phyloP scores from a whole-genome alignment of 2,797 vertebrate species.

The Pampus argenteus region DNA sequence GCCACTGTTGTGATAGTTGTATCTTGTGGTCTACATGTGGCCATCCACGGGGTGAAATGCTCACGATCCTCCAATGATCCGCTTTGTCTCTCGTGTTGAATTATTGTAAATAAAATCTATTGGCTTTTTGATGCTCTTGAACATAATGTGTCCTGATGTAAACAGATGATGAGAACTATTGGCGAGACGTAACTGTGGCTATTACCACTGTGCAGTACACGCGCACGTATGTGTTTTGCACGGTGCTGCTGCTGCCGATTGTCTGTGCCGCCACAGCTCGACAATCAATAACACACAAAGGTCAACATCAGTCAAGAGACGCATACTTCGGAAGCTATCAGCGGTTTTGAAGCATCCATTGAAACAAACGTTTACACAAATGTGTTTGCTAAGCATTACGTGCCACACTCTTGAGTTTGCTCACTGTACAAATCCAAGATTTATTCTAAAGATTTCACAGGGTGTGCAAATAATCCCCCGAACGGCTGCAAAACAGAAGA shows the following conservation, averaged over 20 bases:
- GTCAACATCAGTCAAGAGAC: constrained; percentile 58
- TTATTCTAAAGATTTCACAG: constrained; percentile 47
- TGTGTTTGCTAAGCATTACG: constrained; percentile 34
- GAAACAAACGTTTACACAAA: constrained; percentile 57
- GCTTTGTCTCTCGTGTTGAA: background rate
- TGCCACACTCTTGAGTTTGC: constrained; percentile 38
- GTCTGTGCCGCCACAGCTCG: constrained; percentile 19
- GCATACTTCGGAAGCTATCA: constrained; percentile 36
- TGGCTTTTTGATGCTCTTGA: background rate
- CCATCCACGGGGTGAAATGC: constrained; percentile 5
- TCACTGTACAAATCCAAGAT: constrained; percentile 53
- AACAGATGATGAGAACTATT: background rate
- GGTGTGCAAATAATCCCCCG: constrained; percentile 47
- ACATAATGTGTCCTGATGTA: background rate
- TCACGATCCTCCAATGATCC: background rate
- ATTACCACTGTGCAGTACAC: background rate
- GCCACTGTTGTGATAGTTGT: background rate
- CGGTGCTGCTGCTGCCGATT: constrained; percentile 26
- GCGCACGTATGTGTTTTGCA: constrained; percentile 23
- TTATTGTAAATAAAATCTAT: background rate
- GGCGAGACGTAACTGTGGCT: background rate
- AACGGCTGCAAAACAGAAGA: constrained; percentile 23
- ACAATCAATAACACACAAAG: constrained; percentile 54
- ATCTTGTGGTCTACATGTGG: background rate
- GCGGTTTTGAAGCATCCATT: constrained; percentile 36